Base-by-base conservation (phyloP, 1,140 invertebrate genomes). In the Drosophila setifemur region DNA sequence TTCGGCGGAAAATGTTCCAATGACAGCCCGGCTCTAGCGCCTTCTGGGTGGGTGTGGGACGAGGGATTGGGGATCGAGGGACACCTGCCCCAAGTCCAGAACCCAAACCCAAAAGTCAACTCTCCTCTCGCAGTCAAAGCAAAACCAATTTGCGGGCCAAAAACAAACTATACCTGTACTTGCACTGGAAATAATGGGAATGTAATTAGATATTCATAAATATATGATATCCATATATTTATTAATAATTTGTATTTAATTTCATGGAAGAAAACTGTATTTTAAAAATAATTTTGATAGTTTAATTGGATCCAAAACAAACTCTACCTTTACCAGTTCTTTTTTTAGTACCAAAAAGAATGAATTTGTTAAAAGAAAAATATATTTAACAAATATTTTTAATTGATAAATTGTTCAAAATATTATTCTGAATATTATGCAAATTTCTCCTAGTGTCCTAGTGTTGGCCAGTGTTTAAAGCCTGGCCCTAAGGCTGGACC, bases 251-350 rank as follows among this genome's bases (percentile, higher is more conserved):
- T n/a, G n/a, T n/a, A n/a, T n/a, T n/a, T n/a, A n/a, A n/a, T n/a
- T n/a, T n/a, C n/a, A n/a, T n/a, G n/a, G n/a, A n/a, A n/a, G n/a
- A n/a, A n/a, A n/a, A n/a, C n/a, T n/a, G n/a, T n/a, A n/a, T n/a
- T n/a, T n/a, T n/a, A n/a, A n/a, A n/a, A n/a, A n/a, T n/a, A n/a
- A n/a, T n/a, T n/a, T n/a, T n/a, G n/a, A n/a, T n/a, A n/a, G n/a
- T n/a, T n/a, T n/a, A n/a, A n/a, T n/a, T n/a, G 79, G 79, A 50
- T 52, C 77, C 54, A 85, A 83, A 83, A 79, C 75, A 85, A 86
- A 85, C 79, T 79, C 50, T 67, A 79, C 68, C 52, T 54, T 52
- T 66, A 23, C 53, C 28, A 35, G 53, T 45, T 57, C 61, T 28
- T 23, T 48, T 26, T 28, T 73, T 37, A 3, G 21, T 12, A 12